Conservation (phyloP, 2,888 invertebrate genomes). For the Lepidocyrtinus sp. region DNA sequence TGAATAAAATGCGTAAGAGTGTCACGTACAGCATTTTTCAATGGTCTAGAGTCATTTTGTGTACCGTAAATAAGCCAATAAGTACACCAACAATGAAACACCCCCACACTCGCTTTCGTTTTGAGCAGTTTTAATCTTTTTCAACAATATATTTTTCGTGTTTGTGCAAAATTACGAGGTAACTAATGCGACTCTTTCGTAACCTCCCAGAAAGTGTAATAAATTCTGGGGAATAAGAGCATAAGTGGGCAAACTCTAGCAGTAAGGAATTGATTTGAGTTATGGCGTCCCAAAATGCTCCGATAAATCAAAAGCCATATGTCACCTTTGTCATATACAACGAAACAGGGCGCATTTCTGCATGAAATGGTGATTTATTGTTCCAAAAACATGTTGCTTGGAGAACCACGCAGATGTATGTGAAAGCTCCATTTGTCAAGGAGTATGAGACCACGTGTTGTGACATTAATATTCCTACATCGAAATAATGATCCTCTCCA, state of each 20-base stretch:
- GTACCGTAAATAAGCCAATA: neutral
- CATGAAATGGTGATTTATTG: neutral
- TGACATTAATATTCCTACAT: neutral
- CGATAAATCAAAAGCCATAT: neutral
- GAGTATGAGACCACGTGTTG: neutral
- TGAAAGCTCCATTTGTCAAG: neutral
- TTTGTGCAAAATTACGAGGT: neutral
- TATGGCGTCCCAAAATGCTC: neutral
- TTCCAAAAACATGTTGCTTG: neutral
- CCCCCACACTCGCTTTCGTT: too few species aligned
- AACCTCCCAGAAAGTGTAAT: neutral
- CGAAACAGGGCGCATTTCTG: neutral
- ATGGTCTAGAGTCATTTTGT: neutral
- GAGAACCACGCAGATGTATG: neutral
- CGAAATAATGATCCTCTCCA: neutral
- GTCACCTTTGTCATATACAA: neutral
- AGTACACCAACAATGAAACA: neutral
- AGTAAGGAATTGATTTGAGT: neutral
- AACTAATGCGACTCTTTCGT: neutral
- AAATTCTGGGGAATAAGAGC: neutral
- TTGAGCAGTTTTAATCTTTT: too few species aligned
- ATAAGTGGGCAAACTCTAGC: neutral
- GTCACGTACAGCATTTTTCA: neutral
- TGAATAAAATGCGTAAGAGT: neutral
- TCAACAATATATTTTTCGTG: too few species aligned